Evolutionary conservation across 2,797 vertebrate species (phyloP), one percentile per base, ranked within the genome.

Genomic region (Cryptoprocta ferox): DNA sequence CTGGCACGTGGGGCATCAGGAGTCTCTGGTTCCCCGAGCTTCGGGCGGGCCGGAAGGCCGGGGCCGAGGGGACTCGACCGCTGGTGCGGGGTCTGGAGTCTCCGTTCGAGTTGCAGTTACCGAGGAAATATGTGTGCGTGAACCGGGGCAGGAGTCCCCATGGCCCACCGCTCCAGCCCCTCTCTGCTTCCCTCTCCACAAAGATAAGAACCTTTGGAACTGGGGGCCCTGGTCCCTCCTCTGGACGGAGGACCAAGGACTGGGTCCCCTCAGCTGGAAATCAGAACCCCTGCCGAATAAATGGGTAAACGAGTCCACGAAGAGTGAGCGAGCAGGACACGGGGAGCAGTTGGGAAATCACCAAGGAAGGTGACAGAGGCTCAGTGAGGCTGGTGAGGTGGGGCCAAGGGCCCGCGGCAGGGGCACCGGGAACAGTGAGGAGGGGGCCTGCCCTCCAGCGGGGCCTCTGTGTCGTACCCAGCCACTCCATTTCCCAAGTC

Each of bases 141-240:
- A 3, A 26, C n/a, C 21, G n/a, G 30, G 16, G 16, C 53, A 13
- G n/a, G 32, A 5, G 50, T 35, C 24, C 56, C 28, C 35, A 8
- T 0, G 1, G 15, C 16, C 63, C 8, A 0, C 59, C 13, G 37
- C 5, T 0, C 19, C 35, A 37, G 18, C 39, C 24, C 2, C 75
- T 8, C 19, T 83, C 45, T 5, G 4, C 19, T n/a, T 71, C 39
- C 66, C 53, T 30, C 12, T 16, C 56, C 56, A 32, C 10, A 24
- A 37, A 45, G 15, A 35, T 15, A 39, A 21, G 30, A 5, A 10
- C 13, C 61, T 65, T 19, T 2, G 32, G 63, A 53, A 35, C 79
- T 30, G 19, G 45, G 30, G 37, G 6, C 16, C 39, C 39, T 35
- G 42, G 26, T 2, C 42, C 12, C 15, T n/a, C 28, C 82, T 71